Conservation (phyloP, 1,140 invertebrate genomes). For the Calephelis nemesis region DNA sequence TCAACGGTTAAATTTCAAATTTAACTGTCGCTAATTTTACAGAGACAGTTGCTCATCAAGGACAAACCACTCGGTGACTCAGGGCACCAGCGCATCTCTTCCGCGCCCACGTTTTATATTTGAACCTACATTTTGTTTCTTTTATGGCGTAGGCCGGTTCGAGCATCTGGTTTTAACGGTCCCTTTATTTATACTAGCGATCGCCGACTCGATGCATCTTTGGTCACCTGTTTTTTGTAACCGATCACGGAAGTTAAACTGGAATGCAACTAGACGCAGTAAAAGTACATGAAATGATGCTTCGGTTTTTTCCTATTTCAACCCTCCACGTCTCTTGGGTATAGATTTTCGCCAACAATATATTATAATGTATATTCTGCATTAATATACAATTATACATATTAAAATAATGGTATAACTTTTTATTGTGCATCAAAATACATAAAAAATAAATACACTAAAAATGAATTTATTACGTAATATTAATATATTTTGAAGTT, state of each 20-base stretch:
- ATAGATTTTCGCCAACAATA: too few species aligned
- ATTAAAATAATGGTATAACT: too few species aligned
- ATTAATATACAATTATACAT: too few species aligned
- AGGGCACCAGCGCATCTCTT: slow-evolving; percentile 32
- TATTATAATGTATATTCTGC: too few species aligned
- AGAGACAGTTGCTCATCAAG: slow-evolving; percentile 17
- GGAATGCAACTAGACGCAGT: not conserved
- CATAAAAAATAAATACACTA: too few species aligned
- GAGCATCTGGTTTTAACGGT: slow-evolving; percentile 17
- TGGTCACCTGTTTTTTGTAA: slow-evolving; percentile 10
- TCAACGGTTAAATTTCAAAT: slow-evolving; percentile 2
- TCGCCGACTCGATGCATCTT: not conserved
- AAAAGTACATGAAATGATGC: too few species aligned
- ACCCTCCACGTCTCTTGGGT: too few species aligned
- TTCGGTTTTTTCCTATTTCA: too few species aligned
- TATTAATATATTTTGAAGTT: too few species aligned
- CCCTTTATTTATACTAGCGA: not conserved
- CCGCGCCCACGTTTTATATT: slow-evolving; percentile 41
- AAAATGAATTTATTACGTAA: too few species aligned
- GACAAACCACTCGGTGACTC: slow-evolving; percentile 32
- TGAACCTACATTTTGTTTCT: slow-evolving; percentile 31
- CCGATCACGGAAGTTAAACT: not conserved
- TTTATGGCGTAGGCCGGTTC: slow-evolving; percentile 29
- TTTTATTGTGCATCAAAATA: too few species aligned
- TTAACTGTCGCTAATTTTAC: slow-evolving; percentile 10